phyloP scores from a whole-genome alignment of 1,140 invertebrate genomes.

The Megalopta genalis region DNA sequence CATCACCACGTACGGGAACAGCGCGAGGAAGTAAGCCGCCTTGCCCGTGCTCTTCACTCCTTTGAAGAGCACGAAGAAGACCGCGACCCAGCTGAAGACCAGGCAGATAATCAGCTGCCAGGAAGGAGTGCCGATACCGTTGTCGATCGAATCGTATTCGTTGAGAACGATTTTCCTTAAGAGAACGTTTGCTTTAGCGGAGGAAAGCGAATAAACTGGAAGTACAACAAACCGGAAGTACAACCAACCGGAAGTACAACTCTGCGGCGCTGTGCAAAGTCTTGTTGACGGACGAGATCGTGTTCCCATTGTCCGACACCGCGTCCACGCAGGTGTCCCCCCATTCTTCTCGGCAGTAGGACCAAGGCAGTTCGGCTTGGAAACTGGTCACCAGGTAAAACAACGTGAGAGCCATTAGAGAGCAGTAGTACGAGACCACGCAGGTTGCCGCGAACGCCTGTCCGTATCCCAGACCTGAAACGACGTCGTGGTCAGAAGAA shows the following conservation, averaged over 20 bases:
- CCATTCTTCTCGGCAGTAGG: slow-evolving; percentile 84
- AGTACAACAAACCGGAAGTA: not conserved
- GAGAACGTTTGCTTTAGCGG: not conserved
- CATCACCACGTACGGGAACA: slow-evolving; percentile 88
- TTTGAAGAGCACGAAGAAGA: slow-evolving; percentile 84
- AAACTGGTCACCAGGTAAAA: slow-evolving; percentile 88
- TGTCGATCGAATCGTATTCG: slow-evolving; percentile 82
- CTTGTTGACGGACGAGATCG: slow-evolving; percentile 38
- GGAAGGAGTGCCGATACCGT: slow-evolving; percentile 83
- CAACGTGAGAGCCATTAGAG: slow-evolving; percentile 89
- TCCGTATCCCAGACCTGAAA: slow-evolving; percentile 78
- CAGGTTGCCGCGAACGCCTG: slow-evolving; percentile 86
- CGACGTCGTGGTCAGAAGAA: not conserved
- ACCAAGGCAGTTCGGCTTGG: slow-evolving; percentile 84
- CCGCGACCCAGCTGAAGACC: slow-evolving; percentile 85
- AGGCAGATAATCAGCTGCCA: slow-evolving; percentile 86
- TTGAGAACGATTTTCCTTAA: slow-evolving; percentile 81
- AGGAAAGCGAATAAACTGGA: not conserved
- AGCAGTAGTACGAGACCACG: slow-evolving; percentile 89
- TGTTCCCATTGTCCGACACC: slow-evolving; percentile 60
- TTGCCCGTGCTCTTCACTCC: slow-evolving; percentile 85
- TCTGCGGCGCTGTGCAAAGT: slow-evolving; percentile 64
- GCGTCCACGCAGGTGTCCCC: slow-evolving; percentile 64
- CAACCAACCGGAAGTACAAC: slow-evolving; percentile 76
- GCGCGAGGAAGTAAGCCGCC: slow-evolving; percentile 86